Evolutionary conservation across 1,140 invertebrate species (phyloP).

Genomic region (Papilio dardanus): DNA sequence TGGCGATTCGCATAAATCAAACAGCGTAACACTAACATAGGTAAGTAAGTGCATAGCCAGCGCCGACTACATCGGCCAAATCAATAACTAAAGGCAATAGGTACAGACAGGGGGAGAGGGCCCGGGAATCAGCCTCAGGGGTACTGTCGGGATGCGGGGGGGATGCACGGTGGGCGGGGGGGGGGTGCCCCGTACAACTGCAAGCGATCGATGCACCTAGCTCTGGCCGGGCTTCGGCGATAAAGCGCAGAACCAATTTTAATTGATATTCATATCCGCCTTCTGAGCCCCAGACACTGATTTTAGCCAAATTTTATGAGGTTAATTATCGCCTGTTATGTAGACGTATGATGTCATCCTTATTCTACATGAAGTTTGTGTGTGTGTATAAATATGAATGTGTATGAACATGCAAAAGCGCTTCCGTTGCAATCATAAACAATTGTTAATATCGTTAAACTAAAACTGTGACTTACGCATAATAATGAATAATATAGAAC

Average conservation of each 20-base stretch:
- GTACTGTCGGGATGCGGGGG: background rate
- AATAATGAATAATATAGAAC: background rate
- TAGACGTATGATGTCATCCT: background rate
- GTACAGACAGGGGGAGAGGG: no score
- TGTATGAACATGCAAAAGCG: background rate
- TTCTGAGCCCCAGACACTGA: background rate
- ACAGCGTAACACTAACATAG: no score
- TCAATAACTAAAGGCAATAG: no score
- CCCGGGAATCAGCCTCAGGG: no score
- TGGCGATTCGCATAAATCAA: no score
- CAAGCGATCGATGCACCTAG: background rate
- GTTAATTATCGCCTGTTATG: background rate
- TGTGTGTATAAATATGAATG: background rate
- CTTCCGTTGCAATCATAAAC: slow-evolving; percentile 2
- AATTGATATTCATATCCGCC: background rate
- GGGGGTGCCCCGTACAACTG: background rate
- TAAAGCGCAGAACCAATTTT: background rate
- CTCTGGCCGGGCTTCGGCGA: background rate
- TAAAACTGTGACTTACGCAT: slow-evolving; percentile 2
- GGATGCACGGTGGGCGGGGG: background rate
- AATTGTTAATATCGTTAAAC: slow-evolving; percentile 12
- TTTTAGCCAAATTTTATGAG: background rate
- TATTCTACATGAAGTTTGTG: background rate
- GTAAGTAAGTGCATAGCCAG: no score
- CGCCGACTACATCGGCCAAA: no score